Evolutionary conservation across 2,113 vertebrate species (phyloP), one percentile per base, ranked within the genome.

Genomic region (Chloroceryle aenea): DNA sequence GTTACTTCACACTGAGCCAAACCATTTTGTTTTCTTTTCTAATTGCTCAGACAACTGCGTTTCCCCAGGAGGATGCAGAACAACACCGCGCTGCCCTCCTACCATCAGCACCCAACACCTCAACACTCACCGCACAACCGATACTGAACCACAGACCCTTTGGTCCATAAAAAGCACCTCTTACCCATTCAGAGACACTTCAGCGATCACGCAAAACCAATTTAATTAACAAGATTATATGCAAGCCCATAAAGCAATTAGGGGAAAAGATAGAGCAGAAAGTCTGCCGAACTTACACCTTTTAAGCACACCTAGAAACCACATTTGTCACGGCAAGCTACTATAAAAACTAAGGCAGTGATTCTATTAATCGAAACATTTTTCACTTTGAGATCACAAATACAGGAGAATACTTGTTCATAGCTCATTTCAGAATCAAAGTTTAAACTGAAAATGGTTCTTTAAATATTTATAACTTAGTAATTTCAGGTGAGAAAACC

Each of bases 331-430:
- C 25, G 61, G 63, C 56, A 94, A 87, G 45, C 55, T 74, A 62
- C 34, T 67, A 73, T 38, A 81, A 95, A 79, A 90, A 73, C 23
- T 69, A 71, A 81, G 12, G 34, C 9, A 87, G 36, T 42, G 40
- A n/a, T 25, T 89, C 53, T 68, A 58, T 56, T 78, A 81, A 89
- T 42, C 81, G 90, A 89, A 89, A 69, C n/a, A 62, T 58, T 75
- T 95, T 91, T 85, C 53, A 85, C 62, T 79, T 77, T 19, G 27
- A 96, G 58, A 63, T 50, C 45, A 91, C 64, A 96, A 68, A 94
- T 58, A 84, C 47, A 56, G 85, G 42, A 77, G 48, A 82, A 82
- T 29, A n/a, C 48, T 64, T 45, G 61, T 73, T 85, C 77, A 48
- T 43, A 81, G 77, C 38, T 87, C 42, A 82, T 67, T 95, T 87